phyloP scores from a whole-genome alignment of 2,113 vertebrate species.

The Micronycteris hirsuta region DNA sequence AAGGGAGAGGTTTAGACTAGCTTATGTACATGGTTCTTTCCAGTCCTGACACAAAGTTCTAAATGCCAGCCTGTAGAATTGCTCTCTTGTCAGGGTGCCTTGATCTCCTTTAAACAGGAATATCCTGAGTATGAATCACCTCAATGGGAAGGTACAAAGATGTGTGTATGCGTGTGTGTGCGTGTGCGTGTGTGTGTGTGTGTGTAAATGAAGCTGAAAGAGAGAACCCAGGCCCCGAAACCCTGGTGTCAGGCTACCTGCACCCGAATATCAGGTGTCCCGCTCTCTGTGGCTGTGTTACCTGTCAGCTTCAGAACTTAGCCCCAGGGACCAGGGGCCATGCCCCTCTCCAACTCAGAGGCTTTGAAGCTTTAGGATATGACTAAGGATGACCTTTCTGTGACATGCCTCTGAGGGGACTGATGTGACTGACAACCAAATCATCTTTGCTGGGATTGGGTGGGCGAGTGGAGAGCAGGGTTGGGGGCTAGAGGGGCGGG shows the following conservation, averaged over 20 bases:
- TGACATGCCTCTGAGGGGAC: background rate
- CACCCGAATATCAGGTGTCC: conserved; percentile 49
- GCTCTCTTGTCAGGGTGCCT: background rate
- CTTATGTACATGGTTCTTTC: background rate
- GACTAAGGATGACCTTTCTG: background rate
- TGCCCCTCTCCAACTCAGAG: background rate
- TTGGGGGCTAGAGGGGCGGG: rapidly evolving
- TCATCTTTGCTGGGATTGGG: background rate
- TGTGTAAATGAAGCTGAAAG: conserved; percentile 47
- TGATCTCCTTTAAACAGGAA: background rate
- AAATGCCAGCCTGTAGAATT: background rate
- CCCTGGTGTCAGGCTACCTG: conserved; percentile 53
- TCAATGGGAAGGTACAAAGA: background rate
- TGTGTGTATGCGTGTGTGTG: background rate
- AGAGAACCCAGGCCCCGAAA: conserved; percentile 11
- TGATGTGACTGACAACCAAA: background rate
- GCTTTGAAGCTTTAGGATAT: background rate
- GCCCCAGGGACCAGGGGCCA: background rate
- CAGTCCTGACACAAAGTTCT: background rate
- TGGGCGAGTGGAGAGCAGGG: background rate
- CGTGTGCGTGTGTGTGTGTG: background rate
- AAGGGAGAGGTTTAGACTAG: background rate
- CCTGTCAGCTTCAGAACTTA: background rate
- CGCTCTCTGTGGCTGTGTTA: background rate
- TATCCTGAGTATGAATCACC: conserved; percentile 4